Evolutionary conservation across 2,888 invertebrate genomes (phyloP).

Genomic region (Coleophora flavipennella): DNA sequence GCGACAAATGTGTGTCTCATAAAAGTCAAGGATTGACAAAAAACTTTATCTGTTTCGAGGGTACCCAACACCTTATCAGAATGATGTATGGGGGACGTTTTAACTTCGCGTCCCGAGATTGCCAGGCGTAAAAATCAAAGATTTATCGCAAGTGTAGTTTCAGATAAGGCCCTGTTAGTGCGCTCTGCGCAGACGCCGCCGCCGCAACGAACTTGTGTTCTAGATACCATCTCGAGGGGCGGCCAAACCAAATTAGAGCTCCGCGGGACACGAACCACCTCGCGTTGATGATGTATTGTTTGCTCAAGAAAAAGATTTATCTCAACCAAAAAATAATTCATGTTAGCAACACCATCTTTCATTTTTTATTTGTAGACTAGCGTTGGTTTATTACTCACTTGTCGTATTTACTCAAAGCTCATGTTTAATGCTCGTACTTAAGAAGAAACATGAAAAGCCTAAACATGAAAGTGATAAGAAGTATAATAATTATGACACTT

Average conservation of each 20-base stretch:
- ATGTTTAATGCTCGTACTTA: too few species aligned
- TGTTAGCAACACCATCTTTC: too few species aligned
- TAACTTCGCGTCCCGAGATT: not conserved
- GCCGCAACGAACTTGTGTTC: too few species aligned
- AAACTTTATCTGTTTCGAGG: slow-evolving; percentile 4
- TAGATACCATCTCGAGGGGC: not conserved
- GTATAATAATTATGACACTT: too few species aligned
- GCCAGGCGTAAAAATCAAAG: slow-evolving; percentile 1
- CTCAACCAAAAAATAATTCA: too few species aligned
- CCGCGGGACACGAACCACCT: not conserved
- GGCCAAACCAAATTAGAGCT: not conserved
- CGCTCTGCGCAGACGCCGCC: too few species aligned
- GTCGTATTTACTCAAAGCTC: too few species aligned
- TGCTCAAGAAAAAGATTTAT: not conserved
- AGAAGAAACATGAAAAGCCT: too few species aligned
- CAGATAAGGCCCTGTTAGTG: too few species aligned
- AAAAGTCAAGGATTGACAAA: slow-evolving; percentile 7
- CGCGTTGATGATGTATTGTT: not conserved
- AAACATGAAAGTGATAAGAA: too few species aligned
- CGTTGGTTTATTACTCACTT: too few species aligned
- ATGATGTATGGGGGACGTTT: slow-evolving; percentile 2
- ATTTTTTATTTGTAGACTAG: too few species aligned
- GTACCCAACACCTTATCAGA: slow-evolving; percentile 2
- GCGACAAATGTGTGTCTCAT: slow-evolving; percentile 7
- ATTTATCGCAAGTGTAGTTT: not conserved